Evolutionary conservation across 1,140 invertebrate genomes (phyloP).

Genomic region (Polypedilum pembai): DNA sequence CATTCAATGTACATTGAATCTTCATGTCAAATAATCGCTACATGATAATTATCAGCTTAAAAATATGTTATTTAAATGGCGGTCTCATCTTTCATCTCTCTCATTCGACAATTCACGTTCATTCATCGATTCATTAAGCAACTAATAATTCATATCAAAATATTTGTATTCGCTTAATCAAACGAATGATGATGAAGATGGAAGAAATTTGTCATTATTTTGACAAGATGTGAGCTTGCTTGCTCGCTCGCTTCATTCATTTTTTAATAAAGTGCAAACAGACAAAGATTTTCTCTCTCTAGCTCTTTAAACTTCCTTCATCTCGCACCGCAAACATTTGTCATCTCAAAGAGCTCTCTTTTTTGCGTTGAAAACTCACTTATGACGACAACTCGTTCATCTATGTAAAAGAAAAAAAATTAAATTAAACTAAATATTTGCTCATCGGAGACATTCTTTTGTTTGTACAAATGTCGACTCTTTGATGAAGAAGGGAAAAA

Average conservation of each 20-base stretch:
- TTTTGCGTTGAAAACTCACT: background rate
- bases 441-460: conserved; percentile 11
- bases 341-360: background rate
- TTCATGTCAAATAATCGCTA: no score
- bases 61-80: no score
- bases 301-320: conserved; percentile 6
- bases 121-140: no score
- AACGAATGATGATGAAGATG: background rate
- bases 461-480: background rate
- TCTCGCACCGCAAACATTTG: conserved; percentile 10
- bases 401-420: no score
- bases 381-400: no score
- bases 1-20: no score
- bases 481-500: background rate
- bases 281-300: background rate
- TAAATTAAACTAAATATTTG: background rate
- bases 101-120: no score
- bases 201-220: conserved; percentile 14
- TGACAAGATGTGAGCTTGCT: background rate
- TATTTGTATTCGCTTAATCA: no score
- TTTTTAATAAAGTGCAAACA: background rate
- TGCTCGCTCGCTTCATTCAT: background rate
- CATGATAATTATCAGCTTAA: no score
- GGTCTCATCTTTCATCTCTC: no score
- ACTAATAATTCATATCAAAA: no score